Base-by-base conservation (phyloP, 2,113 vertebrate genomes). In the Xenopus borealis region DNA sequence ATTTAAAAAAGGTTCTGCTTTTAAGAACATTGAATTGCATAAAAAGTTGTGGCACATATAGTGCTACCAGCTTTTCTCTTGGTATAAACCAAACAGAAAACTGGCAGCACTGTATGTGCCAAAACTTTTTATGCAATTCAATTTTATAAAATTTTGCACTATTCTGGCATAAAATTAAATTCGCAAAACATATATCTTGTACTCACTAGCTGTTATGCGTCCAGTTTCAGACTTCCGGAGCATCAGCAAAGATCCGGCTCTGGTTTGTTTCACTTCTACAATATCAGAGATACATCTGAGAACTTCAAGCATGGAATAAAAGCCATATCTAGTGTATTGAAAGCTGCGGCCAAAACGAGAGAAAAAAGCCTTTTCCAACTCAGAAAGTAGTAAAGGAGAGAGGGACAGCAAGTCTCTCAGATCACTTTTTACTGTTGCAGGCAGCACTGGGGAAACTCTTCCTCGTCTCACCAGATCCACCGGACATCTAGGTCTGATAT, bases 271-370 rank as follows among this genome's bases (percentile, higher is more conserved):
- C 61, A 98, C 61, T 0, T 20, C 9, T 57, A 99, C 53, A 33
- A 93, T 55, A 80, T 97, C 94, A 0, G 85, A 79, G 7, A 89
- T 70, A 0, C 91, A 90, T 16, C 65, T 80, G 50, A 98, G 80
- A 80, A 95, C 91, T 81, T 98, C 94, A 19, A 69, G 80, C n/a
- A 88, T 71, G 11, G 95, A 96, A 70, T 85, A 86, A 79, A 97
- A 99, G 53, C 96, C 95, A 0, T 93, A 95, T 11, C 82, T 87
- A 0, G 72, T 67, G 33, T 91, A 88, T 13, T 82, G 83, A 79
- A 99, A 92, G 0, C 76, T 82, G 4, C 83, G 83, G 62, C 94
- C 94, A 44, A 95, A 99, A 55, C 63, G 88, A 5, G n/a, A 82
- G 23, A 78, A 70, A 83, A 92, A 98, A 10, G 82, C 77, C 52